Conservation (phyloP, 2,113 vertebrate species). For the Eulacestoma nigropectus region DNA sequence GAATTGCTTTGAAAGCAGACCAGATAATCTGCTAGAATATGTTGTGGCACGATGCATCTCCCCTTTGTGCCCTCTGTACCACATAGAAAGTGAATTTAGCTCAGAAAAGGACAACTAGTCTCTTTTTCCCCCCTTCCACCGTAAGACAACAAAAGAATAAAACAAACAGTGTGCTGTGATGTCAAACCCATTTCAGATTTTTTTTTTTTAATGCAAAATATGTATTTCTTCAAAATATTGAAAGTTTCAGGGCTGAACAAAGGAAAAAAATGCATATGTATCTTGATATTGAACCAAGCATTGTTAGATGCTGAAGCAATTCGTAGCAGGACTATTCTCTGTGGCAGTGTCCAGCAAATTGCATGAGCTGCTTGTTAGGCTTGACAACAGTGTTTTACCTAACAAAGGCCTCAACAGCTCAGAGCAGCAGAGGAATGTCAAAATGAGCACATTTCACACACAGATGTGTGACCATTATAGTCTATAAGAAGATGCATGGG, state of each 20-base stretch:
- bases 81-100: constrained; percentile 49
- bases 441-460: constrained; percentile 95
- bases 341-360: constrained; percentile 71
- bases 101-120: constrained; percentile 41
- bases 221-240: constrained; percentile 31
- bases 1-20: constrained; percentile 48
- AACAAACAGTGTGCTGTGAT: background rate
- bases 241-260: constrained; percentile 1
- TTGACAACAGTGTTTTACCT: constrained; percentile 84
- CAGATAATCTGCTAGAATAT: constrained; percentile 8
- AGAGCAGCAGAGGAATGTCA: constrained; percentile 87
- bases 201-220: background rate
- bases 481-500: constrained; percentile 82
- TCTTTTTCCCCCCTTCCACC: background rate
- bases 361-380: constrained; percentile 84
- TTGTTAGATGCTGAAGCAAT: constrained; percentile 58
- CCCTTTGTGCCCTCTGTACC: constrained; percentile 26
- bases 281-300: constrained; percentile 53
- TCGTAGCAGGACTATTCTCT: constrained; percentile 66
- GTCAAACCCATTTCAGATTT: background rate
- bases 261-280: constrained; percentile 58
- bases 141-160: constrained; percentile 13
- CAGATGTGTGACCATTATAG: constrained; percentile 91
- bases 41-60: background rate
- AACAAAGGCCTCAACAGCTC: constrained; percentile 87